Evolutionary conservation across 2,797 vertebrate genomes (phyloP).

Genomic region (Syndactyla subalaris): DNA sequence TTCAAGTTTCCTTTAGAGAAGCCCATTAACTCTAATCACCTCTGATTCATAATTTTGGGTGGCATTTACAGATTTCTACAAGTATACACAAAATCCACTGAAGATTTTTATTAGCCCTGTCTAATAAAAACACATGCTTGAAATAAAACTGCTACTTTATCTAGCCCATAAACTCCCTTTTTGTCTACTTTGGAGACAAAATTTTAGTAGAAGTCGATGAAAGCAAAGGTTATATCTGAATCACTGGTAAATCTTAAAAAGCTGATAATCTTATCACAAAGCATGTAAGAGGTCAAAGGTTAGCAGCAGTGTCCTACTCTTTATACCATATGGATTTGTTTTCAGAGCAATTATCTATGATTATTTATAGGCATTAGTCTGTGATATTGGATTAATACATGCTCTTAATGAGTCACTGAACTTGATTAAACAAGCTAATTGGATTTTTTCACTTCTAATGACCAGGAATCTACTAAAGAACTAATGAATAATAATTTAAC

Average conservation of each 20-base stretch:
- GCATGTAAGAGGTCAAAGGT: slow-evolving; percentile 57
- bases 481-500: not conserved
- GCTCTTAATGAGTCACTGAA: not conserved
- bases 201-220: slow-evolving; percentile 40
- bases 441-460: not conserved
- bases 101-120: slow-evolving; percentile 64
- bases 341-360: not conserved
- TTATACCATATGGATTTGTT: slow-evolving; percentile 18
- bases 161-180: slow-evolving; percentile 40
- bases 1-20: slow-evolving; percentile 50
- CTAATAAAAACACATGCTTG: slow-evolving; percentile 66
- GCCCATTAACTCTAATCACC: slow-evolving; percentile 31
- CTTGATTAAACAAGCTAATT: not conserved
- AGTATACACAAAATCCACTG: slow-evolving; percentile 46
- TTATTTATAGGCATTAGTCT: not conserved
- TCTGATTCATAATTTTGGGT: slow-evolving; percentile 57
- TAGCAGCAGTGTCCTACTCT: slow-evolving; percentile 8
- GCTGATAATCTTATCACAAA: slow-evolving; percentile 74
- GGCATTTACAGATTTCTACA: slow-evolving; percentile 58
- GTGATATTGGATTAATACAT: not conserved
- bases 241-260: slow-evolving; percentile 46
- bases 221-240: slow-evolving; percentile 38
- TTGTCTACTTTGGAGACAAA: slow-evolving; percentile 42
- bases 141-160: slow-evolving; percentile 54
- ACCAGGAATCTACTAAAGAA: not conserved